Base-by-base conservation (phyloP, 2,797 vertebrate genomes). In the Pseudomugil tenellus region DNA sequence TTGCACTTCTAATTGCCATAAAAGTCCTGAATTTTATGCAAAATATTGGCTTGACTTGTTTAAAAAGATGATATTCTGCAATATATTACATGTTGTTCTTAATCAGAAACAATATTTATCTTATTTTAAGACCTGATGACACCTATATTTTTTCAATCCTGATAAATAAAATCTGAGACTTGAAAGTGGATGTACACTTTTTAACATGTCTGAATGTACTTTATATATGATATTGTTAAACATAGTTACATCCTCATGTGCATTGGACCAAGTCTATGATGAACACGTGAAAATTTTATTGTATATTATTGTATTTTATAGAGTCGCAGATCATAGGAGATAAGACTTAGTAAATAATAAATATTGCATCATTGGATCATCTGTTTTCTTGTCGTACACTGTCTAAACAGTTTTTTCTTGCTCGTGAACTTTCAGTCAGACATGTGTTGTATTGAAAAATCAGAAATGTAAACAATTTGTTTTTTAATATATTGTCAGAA, bases 251-350 rank as follows among this genome's bases (percentile, higher is more conserved):
- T 73, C 59, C 83, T 65, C 25, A 63, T 69, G 63, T 84, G 59
- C 52, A 80, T 60, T 77, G 41, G 79, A 80, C 67, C 21, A 53
- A 67, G 72, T 84, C 69, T 75, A 43, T 66, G 21, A 68, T 68
- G 56, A 83, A 79, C 68, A 79, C n/a, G 51, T 79, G 58, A 77
- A 75, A 72, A 31, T 79, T 53, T 0, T 43, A 75, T 79, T 78
- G 76, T 79, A 79, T 62, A 61, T 62, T 75, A 76, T 63, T 83
- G 74, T 87, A 74, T 84, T 87, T 87, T 89, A 21, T 77, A 76
- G 67, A 74, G 68, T 81, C 60, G 63, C 26, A 66, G 63, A 70
- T 84, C 60, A 74, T 63, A 76, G n/a, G 23, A 80, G 73, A 61
- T 57, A 25, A 70, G 64, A 73, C 51, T 75, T 14, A 76, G 51